A percentile compares a stretch with the other conserved stretches of the same genome.
phyloP scores from a whole-genome alignment of 2,888 invertebrate species.

The Timema podura region DNA sequence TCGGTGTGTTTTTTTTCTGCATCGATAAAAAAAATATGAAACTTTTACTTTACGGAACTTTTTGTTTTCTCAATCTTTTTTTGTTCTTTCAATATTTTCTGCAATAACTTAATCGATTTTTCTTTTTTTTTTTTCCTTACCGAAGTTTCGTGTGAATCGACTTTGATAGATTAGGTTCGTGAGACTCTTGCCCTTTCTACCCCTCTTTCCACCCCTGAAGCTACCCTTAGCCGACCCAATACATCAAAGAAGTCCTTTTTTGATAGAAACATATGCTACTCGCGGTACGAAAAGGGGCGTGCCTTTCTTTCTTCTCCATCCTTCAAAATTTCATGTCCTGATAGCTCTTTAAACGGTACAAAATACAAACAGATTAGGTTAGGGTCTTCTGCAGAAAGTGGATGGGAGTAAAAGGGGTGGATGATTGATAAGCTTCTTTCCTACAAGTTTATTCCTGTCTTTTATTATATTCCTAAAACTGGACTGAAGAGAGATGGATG shows the following conservation, averaged over 20 bases:
- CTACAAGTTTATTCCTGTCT: too few relatives aligned
- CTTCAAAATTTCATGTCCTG: background rate
- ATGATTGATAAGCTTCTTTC: too few relatives aligned
- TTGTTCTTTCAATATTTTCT: constrained; percentile 9
- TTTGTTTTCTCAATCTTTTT: constrained; percentile 23
- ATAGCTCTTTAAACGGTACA: constrained; percentile 16
- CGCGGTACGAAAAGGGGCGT: background rate
- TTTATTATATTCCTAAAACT: too few relatives aligned
- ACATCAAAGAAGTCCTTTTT: too few relatives aligned
- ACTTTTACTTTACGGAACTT: background rate
- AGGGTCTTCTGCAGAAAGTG: background rate
- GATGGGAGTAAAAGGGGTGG: too few relatives aligned
- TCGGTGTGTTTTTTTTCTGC: constrained; percentile 1
- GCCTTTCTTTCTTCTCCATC: background rate
- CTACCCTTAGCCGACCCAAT: too few relatives aligned
- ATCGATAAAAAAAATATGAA: background rate
- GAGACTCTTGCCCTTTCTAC: background rate
- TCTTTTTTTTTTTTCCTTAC: constrained; percentile 16
- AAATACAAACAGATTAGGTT: constrained; percentile 10
- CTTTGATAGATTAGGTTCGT: constrained; percentile 26
- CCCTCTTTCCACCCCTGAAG: background rate
- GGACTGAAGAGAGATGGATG: too few relatives aligned
- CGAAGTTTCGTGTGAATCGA: constrained; percentile 14
- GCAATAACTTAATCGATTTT: constrained; percentile 28
- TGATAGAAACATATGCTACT: constrained; percentile 13